A percentile compares a stretch with the other conserved stretches of the same genome.
Conservation (phyloP, 2,888 invertebrate species). For the Apomyelois bistriatella region DNA sequence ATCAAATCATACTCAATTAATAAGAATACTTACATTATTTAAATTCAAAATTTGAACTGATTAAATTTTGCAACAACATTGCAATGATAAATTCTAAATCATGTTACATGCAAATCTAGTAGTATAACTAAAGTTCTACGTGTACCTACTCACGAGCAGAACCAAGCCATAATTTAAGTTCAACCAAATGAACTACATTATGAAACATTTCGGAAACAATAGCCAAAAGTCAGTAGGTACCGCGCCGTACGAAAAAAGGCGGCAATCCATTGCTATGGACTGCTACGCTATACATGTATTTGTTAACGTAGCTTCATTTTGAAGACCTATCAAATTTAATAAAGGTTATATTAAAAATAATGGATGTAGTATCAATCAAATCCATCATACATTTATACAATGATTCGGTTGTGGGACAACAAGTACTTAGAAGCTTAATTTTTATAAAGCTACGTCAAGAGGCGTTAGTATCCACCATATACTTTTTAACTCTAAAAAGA, state of each 20-base stretch:
- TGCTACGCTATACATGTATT: background rate
- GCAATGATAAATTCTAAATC: background rate
- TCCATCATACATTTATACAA: too few species aligned
- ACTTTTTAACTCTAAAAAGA: too few species aligned
- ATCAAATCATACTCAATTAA: too few species aligned
- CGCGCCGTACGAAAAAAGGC: background rate
- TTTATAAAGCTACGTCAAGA: too few species aligned
- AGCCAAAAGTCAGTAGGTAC: conserved; percentile 6
- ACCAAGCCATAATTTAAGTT: conserved; percentile 9
- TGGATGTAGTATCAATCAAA: too few species aligned
- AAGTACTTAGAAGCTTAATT: too few species aligned
- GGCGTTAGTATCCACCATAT: too few species aligned
- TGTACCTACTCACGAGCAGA: conserved; percentile 1
- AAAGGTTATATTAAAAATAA: too few species aligned
- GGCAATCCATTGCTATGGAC: background rate
- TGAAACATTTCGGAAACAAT: conserved; percentile 12
- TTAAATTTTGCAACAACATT: background rate
- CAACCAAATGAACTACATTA: conserved; percentile 8
- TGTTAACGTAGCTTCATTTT: background rate
- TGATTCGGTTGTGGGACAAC: too few species aligned
- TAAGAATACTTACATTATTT: too few species aligned
- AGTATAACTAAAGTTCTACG: background rate
- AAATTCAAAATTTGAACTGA: too few species aligned
- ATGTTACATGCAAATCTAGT: background rate
- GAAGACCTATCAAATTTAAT: too few species aligned